Evolutionary conservation across 2,797 vertebrate species (phyloP), one percentile per base, ranked within the genome.

Genomic region (Scleropages formosus): DNA sequence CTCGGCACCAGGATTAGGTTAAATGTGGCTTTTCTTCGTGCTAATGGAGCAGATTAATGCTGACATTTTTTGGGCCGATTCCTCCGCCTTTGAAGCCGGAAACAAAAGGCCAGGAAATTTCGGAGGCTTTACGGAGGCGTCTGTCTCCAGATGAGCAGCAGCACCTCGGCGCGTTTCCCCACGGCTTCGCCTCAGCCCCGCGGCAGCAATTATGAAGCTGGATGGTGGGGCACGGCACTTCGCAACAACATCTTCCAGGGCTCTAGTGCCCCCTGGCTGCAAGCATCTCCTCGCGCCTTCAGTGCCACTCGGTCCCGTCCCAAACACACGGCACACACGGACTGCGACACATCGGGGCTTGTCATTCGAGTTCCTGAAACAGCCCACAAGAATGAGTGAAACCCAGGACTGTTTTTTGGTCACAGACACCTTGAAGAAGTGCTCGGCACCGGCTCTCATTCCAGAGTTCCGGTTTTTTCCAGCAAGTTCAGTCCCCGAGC

Each of bases 191-290:
- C 8, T 56, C 51, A 44, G n/a, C 61, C 67, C 67, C 26, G 18
- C 15, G 46, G 67, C 51, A 47, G 46, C 67, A 70, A 70, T 70
- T 70, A 70, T 53, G 26, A 53, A 69, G 24, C 74, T 47, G 53
- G 51, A n/a, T 68, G 26, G 68, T 26, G 16, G 65, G 61, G 31
- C 65, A 68, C 56, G 53, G 61, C n/a, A 24, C 31, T 61, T 53
- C 8, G 22, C 10, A 26, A 61, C 20, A 26, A 63, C 15, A 60
- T 70, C 66, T 69, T 69, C 74, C 69, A 26, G 74, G 63, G 53
- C 15, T 69, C 31, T 67, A 56, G 65, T 69, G 74, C 65, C 53
- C 47, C 60, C 74, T 75, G 66, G 56, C 74, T 69, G 65, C 31
- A 26, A 75, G 73, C 62, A 46, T 24, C 62, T 56, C 47, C 39